phyloP scores from a whole-genome alignment of 1,140 invertebrate species.

The Temnothorax nylanderi region DNA sequence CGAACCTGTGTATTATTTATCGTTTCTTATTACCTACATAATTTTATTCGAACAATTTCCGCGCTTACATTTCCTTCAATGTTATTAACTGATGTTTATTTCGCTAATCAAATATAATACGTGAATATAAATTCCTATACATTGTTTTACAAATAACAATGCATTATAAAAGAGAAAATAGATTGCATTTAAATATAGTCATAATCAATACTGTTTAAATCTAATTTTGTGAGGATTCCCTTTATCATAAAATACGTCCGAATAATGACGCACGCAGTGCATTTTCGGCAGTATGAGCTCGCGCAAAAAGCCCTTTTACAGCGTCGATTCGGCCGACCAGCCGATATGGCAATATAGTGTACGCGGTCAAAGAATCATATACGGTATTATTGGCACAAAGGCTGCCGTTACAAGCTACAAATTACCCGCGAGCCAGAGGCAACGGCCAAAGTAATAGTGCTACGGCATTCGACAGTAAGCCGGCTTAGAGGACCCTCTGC shows the following conservation, averaged over 20 bases:
- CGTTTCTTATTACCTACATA: background rate
- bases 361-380: slow-evolving; percentile 66
- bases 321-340: background rate
- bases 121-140: background rate
- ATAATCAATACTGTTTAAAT: slow-evolving; percentile 14
- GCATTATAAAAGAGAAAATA: slow-evolving; percentile 6
- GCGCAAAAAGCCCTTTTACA: slow-evolving; percentile 49
- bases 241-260: slow-evolving; percentile 16
- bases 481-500: slow-evolving; percentile 62
- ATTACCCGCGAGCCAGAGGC: slow-evolving; percentile 52
- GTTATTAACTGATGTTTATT: background rate
- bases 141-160: background rate
- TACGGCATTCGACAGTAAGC: slow-evolving; percentile 68
- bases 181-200: slow-evolving; percentile 22
- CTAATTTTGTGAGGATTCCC: slow-evolving; percentile 4
- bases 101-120: slow-evolving; percentile 9
- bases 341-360: slow-evolving; percentile 25
- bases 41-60: slow-evolving; percentile 22
- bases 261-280: slow-evolving; percentile 43
- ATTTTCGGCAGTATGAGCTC: slow-evolving; percentile 19
- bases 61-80: background rate
- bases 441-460: slow-evolving; percentile 46
- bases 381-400: slow-evolving; percentile 63
- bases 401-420: slow-evolving; percentile 66
- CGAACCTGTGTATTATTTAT: slow-evolving; percentile 12